Conservation (phyloP, 2,888 invertebrate genomes). For the Oeneis ivallda region DNA sequence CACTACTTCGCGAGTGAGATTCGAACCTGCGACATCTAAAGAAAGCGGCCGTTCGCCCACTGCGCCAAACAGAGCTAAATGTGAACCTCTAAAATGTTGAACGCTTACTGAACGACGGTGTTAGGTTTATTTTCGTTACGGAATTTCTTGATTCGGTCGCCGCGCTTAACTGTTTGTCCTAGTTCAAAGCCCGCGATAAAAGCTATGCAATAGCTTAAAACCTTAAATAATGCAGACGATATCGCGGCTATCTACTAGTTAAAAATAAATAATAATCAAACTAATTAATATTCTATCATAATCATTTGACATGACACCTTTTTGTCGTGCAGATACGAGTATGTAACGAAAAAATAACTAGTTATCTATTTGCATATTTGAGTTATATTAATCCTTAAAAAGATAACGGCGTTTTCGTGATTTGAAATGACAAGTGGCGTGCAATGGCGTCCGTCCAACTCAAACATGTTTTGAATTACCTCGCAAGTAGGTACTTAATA, state of each 20-base stretch:
- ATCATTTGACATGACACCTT: conserved; percentile 16
- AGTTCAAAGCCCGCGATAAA: no score
- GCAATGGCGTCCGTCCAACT: conserved; percentile 21
- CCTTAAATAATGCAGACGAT: background rate
- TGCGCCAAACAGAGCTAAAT: no score
- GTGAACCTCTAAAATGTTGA: no score
- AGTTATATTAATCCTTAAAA: conserved; percentile 22
- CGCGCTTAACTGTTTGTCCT: no score
- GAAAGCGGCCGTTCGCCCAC: no score
- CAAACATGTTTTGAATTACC: conserved; percentile 20
- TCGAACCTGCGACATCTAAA: no score
- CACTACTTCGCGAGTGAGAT: no score
- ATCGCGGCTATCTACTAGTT: background rate
- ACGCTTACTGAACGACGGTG: no score
- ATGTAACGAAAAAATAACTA: background rate
- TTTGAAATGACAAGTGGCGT: conserved; percentile 21
- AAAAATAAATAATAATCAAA: background rate
- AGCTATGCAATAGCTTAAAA: no score
- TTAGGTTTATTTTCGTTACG: no score
- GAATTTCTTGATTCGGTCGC: no score
- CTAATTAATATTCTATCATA: conserved; percentile 6
- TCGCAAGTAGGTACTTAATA: conserved; percentile 1
- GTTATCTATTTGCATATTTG: background rate
- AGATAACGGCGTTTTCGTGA: conserved; percentile 8
- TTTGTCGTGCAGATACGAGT: conserved; percentile 6